Evolutionary conservation across 1,140 invertebrate genomes (phyloP).

Genomic region (Drusus annulatus): DNA sequence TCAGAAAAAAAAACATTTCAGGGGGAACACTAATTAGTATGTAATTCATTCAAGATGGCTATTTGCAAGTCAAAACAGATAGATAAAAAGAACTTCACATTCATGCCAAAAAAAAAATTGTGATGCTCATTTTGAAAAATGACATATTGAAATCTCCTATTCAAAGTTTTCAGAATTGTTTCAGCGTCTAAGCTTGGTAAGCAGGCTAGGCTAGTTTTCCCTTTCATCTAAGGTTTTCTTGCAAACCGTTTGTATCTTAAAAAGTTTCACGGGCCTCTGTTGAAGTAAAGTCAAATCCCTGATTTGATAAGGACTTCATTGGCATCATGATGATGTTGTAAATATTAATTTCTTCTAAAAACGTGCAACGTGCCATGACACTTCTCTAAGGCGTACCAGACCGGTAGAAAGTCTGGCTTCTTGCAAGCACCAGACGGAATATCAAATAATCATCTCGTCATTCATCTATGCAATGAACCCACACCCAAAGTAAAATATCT

Average conservation of each 20-base stretch:
- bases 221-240: too few species aligned
- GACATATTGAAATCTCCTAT: too few species aligned
- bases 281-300: conserved; percentile 11
- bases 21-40: too few species aligned
- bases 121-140: not conserved
- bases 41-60: not conserved
- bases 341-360: conserved; percentile 44
- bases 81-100: not conserved
- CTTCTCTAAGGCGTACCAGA: conserved; percentile 56
- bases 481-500: not conserved
- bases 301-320: too few species aligned
- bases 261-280: conserved; percentile 10
- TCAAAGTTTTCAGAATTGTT: too few species aligned
- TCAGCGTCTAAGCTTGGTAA: too few species aligned
- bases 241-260: not conserved
- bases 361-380: conserved; percentile 58
- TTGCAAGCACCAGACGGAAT: conserved; percentile 55
- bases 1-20: too few species aligned
- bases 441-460: conserved; percentile 42
- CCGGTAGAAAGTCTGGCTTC: conserved; percentile 53
- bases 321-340: too few species aligned
- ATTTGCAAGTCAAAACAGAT: not conserved
- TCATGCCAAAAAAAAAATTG: not conserved
- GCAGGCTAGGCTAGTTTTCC: too few species aligned
- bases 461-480: conserved; percentile 50